Percentiles rank a stretch among this genome's conserved stretches.
Evolutionary conservation across 2,113 vertebrate species (phyloP).

Genomic region (Psophia crepitans): DNA sequence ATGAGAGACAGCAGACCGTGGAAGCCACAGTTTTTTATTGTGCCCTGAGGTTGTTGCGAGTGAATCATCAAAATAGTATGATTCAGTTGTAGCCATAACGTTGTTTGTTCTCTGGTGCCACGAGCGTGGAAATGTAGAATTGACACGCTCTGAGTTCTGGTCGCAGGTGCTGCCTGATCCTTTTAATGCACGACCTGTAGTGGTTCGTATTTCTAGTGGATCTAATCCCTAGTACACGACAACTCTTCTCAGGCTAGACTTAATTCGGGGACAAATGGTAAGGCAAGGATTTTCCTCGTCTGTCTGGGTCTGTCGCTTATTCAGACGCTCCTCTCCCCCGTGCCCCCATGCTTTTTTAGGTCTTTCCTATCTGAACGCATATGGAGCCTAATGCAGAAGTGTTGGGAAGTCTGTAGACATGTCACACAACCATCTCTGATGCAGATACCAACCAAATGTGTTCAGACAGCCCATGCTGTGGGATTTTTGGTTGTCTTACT

Average conservation of each 20-base stretch:
- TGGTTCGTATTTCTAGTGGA: neutral
- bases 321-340: neutral
- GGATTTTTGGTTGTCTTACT: neutral
- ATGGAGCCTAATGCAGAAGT: neutral
- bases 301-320: neutral
- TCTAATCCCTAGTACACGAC: neutral
- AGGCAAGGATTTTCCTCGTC: neutral
- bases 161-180: neutral
- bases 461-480: neutral
- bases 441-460: neutral
- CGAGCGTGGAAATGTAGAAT: neutral
- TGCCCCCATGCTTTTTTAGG: neutral
- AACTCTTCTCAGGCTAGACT: neutral
- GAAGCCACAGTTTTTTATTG: slow-evolving; percentile 32
- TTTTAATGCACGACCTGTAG: neutral
- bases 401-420: neutral
- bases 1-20: neutral
- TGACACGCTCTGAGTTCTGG: neutral
- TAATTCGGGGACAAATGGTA: neutral
- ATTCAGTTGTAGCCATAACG: neutral
- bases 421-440: neutral
- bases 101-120: slow-evolving; percentile 17
- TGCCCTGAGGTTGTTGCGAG: slow-evolving; percentile 23
- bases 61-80: slow-evolving; percentile 39
- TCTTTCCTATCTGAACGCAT: neutral